Evolutionary conservation across 2,888 invertebrate genomes (phyloP).

Genomic region (Nineta flava): DNA sequence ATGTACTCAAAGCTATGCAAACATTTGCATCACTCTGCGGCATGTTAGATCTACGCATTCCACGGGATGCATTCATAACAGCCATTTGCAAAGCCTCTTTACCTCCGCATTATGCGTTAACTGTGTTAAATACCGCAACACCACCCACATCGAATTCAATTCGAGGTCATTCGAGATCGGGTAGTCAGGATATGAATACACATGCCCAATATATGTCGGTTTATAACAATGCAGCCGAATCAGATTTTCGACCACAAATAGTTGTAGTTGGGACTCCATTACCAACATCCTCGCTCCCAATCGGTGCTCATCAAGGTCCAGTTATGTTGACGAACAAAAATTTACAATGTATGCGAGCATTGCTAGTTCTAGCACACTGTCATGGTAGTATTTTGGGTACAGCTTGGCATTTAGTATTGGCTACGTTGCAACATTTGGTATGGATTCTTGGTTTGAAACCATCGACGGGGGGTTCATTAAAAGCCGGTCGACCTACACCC

Average conservation of each 20-base stretch:
- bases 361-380: slow-evolving; percentile 76
- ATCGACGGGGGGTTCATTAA: slow-evolving; percentile 83
- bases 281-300: slow-evolving; percentile 65
- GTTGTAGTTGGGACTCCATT: slow-evolving; percentile 94
- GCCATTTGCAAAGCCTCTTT: slow-evolving; percentile 92
- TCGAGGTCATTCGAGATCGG: slow-evolving; percentile 30
- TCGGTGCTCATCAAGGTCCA: slow-evolving; percentile 67
- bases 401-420: slow-evolving; percentile 91
- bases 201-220: slow-evolving; percentile 27
- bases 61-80: slow-evolving; percentile 87
- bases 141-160: slow-evolving; percentile 29
- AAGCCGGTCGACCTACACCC: slow-evolving; percentile 61
- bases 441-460: slow-evolving; percentile 96
- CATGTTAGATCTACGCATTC: slow-evolving; percentile 54
- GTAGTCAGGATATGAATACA: slow-evolving; percentile 34
- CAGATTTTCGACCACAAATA: slow-evolving; percentile 81
- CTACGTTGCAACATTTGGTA: slow-evolving; percentile 80
- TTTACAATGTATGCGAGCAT: slow-evolving; percentile 87
- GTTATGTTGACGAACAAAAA: slow-evolving; percentile 98
- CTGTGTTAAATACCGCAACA: slow-evolving; percentile 55
- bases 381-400: slow-evolving; percentile 85
- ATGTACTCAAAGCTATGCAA: slow-evolving; percentile 81
- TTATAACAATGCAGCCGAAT: slow-evolving; percentile 34
- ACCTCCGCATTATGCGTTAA: slow-evolving; percentile 87
- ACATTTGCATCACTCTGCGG: slow-evolving; percentile 83